Evolutionary conservation across 2,797 vertebrate species (phyloP).

Genomic region (Eulemur albifrons): DNA sequence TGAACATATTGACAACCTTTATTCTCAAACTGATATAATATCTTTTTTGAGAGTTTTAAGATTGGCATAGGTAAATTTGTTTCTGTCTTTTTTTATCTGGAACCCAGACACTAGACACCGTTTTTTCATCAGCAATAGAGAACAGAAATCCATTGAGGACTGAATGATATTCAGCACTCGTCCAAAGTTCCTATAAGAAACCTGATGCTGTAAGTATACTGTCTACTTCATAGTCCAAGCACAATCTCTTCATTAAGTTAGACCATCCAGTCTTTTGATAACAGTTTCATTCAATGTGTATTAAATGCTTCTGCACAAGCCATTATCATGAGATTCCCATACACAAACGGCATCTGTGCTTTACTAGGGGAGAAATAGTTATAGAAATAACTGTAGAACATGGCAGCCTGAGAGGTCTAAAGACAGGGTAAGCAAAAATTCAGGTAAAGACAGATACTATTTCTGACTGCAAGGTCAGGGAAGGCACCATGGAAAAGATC

Average conservation of each 20-base stretch:
- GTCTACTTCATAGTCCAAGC: not conserved
- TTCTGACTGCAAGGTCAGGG: not conserved
- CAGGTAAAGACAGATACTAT: not conserved
- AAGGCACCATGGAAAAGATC: not conserved
- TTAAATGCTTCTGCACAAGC: not conserved
- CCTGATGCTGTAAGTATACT: not conserved
- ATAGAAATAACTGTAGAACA: not conserved
- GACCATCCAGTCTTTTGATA: not conserved
- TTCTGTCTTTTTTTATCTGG: not conserved
- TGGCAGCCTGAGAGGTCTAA: not conserved
- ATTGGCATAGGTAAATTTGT: not conserved
- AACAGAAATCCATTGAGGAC: not conserved
- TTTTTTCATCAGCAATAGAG: not conserved
- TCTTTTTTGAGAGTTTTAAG: not conserved
- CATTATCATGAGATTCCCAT: not conserved
- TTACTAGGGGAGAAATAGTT: not conserved
- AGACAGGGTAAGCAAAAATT: not conserved
- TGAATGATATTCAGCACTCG: not conserved
- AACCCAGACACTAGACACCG: not conserved
- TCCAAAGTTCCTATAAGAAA: not conserved
- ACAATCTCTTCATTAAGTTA: not conserved
- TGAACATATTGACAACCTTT: not conserved
- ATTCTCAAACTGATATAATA: not conserved
- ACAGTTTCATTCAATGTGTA: not conserved
- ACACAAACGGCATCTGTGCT: not conserved